Conservation (phyloP, 2,888 invertebrate species). For the Drosophila merina region DNA sequence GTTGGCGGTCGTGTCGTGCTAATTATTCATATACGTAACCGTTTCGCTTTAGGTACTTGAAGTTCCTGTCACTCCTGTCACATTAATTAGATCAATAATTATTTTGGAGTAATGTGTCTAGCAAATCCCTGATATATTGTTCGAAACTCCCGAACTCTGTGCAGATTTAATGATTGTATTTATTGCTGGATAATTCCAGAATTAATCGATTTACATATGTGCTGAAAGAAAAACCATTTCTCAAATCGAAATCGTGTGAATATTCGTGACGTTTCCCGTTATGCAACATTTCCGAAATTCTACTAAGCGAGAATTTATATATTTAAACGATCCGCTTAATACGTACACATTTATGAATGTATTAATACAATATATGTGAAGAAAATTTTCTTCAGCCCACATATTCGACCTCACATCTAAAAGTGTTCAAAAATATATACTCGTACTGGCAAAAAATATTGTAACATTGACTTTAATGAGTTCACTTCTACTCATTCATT, state of each 20-base stretch:
- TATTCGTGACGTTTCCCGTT: conserved; percentile 49
- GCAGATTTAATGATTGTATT: no score
- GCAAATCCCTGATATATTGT: neutral
- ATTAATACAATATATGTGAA: conserved; percentile 24
- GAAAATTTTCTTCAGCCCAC: conserved; percentile 38
- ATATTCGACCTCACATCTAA: conserved; percentile 45
- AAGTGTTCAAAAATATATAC: conserved; percentile 39
- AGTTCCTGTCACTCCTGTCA: conserved; percentile 9
- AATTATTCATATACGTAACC: conserved; percentile 62
- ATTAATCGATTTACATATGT: neutral
- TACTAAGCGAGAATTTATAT: conserved; percentile 35
- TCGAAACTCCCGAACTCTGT: no score
- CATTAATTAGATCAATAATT: conserved; percentile 6
- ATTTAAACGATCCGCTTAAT: conserved; percentile 33
- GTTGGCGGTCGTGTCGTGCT: conserved; percentile 81
- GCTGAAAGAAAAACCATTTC: neutral
- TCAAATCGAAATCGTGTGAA: conserved; percentile 21
- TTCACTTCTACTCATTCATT: conserved; percentile 17
- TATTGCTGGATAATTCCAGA: conserved; percentile 2
- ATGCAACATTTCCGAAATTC: conserved; percentile 59
- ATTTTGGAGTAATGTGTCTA: neutral
- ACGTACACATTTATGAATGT: conserved; percentile 39
- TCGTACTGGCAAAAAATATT: conserved; percentile 37
- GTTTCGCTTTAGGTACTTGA: conserved; percentile 57
- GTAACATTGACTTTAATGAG: conserved; percentile 46